Percentiles rank a stretch among this genome's conserved stretches.
Evolutionary conservation across 2,797 vertebrate genomes (phyloP).

Genomic region (Alectoris magna): DNA sequence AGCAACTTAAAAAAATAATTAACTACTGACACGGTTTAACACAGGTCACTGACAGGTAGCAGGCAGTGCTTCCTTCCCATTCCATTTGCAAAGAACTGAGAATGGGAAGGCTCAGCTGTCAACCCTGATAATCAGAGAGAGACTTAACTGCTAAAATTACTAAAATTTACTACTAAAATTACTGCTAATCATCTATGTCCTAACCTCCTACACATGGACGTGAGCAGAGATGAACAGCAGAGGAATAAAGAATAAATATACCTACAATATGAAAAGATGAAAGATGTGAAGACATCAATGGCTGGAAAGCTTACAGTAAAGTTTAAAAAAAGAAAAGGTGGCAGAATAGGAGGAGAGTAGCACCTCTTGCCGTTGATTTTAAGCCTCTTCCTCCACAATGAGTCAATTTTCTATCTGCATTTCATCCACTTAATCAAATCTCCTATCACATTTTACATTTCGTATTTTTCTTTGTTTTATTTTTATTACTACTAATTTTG

Average conservation of each 20-base stretch:
- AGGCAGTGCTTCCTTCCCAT: neutral
- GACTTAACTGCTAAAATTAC: neutral
- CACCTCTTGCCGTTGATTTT: constrained; percentile 8
- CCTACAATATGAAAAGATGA: constrained; percentile 39
- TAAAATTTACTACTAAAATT: neutral
- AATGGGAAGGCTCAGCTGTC: neutral
- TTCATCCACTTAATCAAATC: constrained; percentile 47
- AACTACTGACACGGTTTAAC: neutral
- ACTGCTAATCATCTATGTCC: neutral
- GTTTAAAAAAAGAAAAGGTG: neutral
- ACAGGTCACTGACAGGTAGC: neutral
- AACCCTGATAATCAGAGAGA: neutral
- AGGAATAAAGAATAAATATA: constrained; percentile 40
- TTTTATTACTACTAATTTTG: constrained; percentile 37
- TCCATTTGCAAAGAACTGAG: neutral
- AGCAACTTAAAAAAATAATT: neutral
- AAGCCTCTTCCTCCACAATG: constrained; percentile 21
- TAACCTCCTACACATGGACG: neutral
- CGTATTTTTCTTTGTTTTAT: neutral
- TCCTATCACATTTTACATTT: constrained; percentile 9
- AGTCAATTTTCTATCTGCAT: constrained; percentile 39
- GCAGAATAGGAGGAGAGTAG: constrained; percentile 17
- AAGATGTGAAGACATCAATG: neutral
- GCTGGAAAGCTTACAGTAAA: constrained; percentile 67
- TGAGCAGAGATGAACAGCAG: constrained; percentile 34